Base-by-base conservation (phyloP, 2,113 vertebrate species). In the Butorides virescens region DNA sequence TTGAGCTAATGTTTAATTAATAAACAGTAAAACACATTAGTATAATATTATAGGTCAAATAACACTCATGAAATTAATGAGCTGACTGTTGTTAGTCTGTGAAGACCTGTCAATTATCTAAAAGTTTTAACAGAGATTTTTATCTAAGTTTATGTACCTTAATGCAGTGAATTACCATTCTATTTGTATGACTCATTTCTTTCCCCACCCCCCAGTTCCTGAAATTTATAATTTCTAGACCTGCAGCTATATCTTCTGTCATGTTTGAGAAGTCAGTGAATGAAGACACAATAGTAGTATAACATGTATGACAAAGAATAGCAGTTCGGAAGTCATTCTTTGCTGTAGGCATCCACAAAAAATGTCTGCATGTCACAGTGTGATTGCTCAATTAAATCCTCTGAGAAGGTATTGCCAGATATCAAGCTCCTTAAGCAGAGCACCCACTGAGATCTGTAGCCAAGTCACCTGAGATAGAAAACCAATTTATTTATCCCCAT, bases 371-470 rank as follows among this genome's bases (percentile, higher is more conserved):
- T 82, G 82, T 84, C 79, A 93, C 67, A 29, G 55, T 5, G 34
- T 55, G 78, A 93, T 66, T 59, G 44, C 90, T 94, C 90, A 83
- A 84, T 94, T 96, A 71, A 92, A 95, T 36, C 82, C 59, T 71
- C 72, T 15, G 32, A 30, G 49, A 92, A 93, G 47, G 50, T 22
- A 50, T 5, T 86, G 78, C 85, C 71, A 83, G 50, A 9, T 34
- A 68, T 8, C 39, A 2, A 21, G 62, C 50, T 79, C 50, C 63
- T 62, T 32, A 53, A 73, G 75, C 72, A 90, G 37, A 71, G 56
- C 36, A 55, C 37, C 49, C 77, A 59, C 67, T 32, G 15, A 55
- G 74, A 83, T 58, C 25, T 37, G 27, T 17, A 88, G 90, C 78
- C 81, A 82, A 58, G 34, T 46, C 73, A 68, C 16, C 32, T 0